Evolutionary conservation across 2,113 vertebrate genomes (phyloP), one percentile per base, ranked within the genome.

Genomic region (Calyptommatus sinebrachiatus): DNA sequence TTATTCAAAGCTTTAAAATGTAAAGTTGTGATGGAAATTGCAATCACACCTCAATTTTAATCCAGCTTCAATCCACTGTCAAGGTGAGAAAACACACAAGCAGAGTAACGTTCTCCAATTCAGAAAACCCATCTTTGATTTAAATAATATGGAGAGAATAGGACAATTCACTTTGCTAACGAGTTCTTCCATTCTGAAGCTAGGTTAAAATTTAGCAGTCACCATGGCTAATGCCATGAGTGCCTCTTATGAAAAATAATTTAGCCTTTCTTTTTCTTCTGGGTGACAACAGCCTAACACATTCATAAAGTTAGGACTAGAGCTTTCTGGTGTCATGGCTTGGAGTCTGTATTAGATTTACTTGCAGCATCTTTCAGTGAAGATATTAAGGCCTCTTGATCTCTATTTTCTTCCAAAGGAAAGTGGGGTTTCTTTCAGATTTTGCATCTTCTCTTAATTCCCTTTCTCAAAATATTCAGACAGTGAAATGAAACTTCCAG

Each of bases 401-500:
- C 12, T 28, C 21, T 14, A 46, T 48, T 2, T 22, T 28, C 2
- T 26, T 93, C 92, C 94, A 92, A 94, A 18, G 92, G 88, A 80
- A 94, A 95, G n/a, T 41, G 35, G 5, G n/a, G n/a, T 75, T 35
- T 85, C 0, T 0, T 68, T 76, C 76, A 81, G 31, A 0, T 88
- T 85, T 57, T 7, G 20, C 92, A 93, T 93, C 87, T 83, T 90
- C 71, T 88, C 79, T 1, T 31, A 65, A 76, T 94, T 95, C 73
- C 90, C 78, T 0, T 28, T 85, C 81, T 93, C 35, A 21, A 95
- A 95, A 31, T 71, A 84, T 62, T 94, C 80, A 0, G 88, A 91
- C 84, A 0, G 89, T 92, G 78, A 95, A 94, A 60, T 93, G 91
- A 79, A 91, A 93, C 86, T 92, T 87, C 93, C 92, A 94, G 83